Conservation (phyloP, 2,113 vertebrate species). For the Nematolebias whitei region DNA sequence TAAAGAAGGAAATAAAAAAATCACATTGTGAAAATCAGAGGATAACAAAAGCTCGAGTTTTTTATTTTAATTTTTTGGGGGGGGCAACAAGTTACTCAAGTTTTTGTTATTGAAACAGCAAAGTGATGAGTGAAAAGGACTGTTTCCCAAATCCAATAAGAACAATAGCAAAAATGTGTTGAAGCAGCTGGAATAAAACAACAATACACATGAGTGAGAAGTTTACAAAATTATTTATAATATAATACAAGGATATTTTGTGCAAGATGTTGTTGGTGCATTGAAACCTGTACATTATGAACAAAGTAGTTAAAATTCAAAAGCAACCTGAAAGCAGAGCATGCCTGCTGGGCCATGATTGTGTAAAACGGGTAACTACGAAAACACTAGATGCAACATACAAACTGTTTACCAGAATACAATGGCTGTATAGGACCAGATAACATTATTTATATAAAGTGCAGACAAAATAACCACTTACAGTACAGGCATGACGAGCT, state of each 20-base stretch:
- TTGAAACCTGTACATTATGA: constrained; percentile 86
- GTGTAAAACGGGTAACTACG: constrained; percentile 70
- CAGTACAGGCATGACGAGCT: constrained; percentile 75
- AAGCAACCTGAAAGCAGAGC: constrained; percentile 76
- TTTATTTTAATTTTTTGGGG: too few relatives aligned
- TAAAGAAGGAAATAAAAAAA: too few relatives aligned
- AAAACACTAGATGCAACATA: constrained; percentile 65
- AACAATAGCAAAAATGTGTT: too few relatives aligned
- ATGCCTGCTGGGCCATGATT: constrained; percentile 83
- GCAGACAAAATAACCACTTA: constrained; percentile 77
- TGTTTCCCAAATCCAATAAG: too few relatives aligned
- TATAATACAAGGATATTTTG: constrained; percentile 99
- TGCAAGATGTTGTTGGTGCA: constrained; percentile 92
- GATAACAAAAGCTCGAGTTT: too few relatives aligned
- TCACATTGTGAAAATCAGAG: too few relatives aligned
- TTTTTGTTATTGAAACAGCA: too few relatives aligned
- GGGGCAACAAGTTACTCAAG: too few relatives aligned
- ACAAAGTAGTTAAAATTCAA: constrained; percentile 85
- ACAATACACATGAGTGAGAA: constrained; percentile 44
- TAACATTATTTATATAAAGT: constrained; percentile 83
- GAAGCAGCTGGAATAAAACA: constrained; percentile 8
- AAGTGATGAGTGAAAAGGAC: too few relatives aligned
- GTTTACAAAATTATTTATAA: constrained; percentile 95
- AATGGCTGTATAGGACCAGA: constrained; percentile 74
- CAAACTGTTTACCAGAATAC: constrained; percentile 74